phyloP scores from a whole-genome alignment of 1,140 invertebrate genomes.

The Bemisia tabaci region DNA sequence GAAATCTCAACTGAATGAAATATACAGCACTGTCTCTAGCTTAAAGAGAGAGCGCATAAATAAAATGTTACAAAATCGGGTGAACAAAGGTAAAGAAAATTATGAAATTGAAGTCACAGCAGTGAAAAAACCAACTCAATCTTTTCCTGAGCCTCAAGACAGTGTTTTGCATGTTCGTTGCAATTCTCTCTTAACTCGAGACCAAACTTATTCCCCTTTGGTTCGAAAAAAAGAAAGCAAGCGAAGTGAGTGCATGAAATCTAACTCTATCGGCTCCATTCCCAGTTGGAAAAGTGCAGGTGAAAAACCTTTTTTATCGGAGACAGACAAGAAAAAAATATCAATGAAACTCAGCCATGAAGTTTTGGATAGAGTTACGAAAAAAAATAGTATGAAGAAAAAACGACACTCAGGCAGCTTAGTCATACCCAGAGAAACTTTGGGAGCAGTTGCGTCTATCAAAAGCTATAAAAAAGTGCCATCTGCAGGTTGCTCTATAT shows the following conservation, averaged over 20 bases:
- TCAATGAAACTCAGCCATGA: conserved; percentile 57
- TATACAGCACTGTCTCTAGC: conserved; percentile 45
- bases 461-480: conserved; percentile 29
- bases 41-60: conserved; percentile 31
- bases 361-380: conserved; percentile 43
- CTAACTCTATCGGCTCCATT: conserved; percentile 40
- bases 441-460: conserved; percentile 43
- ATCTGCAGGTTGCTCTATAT: conserved; percentile 20
- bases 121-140: conserved; percentile 4
- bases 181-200: conserved; percentile 41
- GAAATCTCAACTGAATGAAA: conserved; percentile 66
- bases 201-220: conserved; percentile 31
- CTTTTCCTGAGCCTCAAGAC: background rate
- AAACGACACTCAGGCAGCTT: conserved; percentile 24
- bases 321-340: conserved; percentile 54
- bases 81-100: conserved; percentile 20
- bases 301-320: conserved; percentile 32
- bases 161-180: conserved; percentile 43
- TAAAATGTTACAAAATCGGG: conserved; percentile 23
- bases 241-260: conserved; percentile 32
- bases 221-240: conserved; percentile 27
- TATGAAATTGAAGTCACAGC: conserved; percentile 29
- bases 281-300: conserved; percentile 27
- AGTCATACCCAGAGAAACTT: conserved; percentile 43
- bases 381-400: conserved; percentile 29